Conservation (phyloP, 2,113 vertebrate genomes). For the Opisthocomus hoazin region DNA sequence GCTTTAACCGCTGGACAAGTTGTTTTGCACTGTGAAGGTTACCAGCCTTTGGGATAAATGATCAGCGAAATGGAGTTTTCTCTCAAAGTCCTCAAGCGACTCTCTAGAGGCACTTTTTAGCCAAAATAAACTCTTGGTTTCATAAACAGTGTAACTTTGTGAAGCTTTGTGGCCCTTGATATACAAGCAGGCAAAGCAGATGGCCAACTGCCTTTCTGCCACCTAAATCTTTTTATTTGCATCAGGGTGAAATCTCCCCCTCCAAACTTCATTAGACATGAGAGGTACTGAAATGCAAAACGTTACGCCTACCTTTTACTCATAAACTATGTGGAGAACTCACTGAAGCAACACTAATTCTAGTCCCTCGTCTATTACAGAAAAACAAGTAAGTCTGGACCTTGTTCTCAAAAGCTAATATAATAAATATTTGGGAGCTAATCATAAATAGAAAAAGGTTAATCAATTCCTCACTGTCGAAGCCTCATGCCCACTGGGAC, state of each 20-base stretch:
- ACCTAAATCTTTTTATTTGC: not conserved
- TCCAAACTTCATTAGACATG: not conserved
- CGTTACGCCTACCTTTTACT: accelerated
- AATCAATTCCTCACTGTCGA: not conserved
- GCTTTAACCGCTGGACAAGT: not conserved
- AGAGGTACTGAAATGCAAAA: accelerated
- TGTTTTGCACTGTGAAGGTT: not conserved
- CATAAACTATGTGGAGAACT: not conserved
- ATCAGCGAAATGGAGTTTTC: not conserved
- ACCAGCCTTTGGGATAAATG: not conserved
- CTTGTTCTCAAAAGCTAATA: not conserved
- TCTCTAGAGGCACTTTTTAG: not conserved
- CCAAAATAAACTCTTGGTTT: not conserved
- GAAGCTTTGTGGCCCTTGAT: not conserved
- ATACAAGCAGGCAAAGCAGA: not conserved
- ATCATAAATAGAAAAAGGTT: not conserved
- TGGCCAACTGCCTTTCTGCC: too few relatives aligned
- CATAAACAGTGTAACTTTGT: not conserved
- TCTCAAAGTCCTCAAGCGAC: not conserved
- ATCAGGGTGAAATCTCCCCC: not conserved
- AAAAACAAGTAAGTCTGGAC: not conserved
- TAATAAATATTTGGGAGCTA: not conserved
- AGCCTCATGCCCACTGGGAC: not conserved
- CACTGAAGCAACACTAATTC: not conserved
- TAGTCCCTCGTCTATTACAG: not conserved